Percentiles rank a stretch among this genome's conserved stretches.
These are phyloP conservation scores for Catharus bicknelli DNA, from an alignment of 2,113 vertebrate species.

Conservation along the genomic window DNA sequence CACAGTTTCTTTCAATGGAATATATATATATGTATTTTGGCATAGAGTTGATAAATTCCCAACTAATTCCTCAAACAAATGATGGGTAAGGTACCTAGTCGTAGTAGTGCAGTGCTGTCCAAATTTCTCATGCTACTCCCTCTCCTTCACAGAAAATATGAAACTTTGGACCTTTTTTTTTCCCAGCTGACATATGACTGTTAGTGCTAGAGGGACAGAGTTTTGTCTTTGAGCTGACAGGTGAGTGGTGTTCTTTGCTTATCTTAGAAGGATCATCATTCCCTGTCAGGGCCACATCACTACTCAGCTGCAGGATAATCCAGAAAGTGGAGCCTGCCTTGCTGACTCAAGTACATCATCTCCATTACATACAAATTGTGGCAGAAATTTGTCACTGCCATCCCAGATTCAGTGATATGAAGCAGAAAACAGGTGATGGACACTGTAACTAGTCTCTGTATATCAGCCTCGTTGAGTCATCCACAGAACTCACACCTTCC, in stretches of 20 bases:
- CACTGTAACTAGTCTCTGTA: not conserved
- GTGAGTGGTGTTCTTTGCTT: not conserved
- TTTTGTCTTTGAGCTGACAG: not conserved
- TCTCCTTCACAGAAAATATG: not conserved
- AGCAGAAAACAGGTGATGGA: not conserved
- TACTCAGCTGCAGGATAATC: not conserved
- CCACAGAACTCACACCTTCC: rapidly evolving
- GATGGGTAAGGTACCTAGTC: not conserved
- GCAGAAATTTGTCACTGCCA: not conserved
- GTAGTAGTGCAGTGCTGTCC: not conserved
- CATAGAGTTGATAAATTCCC: not conserved
- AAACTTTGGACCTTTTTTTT: not conserved
- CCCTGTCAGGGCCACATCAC: not conserved
- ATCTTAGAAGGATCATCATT: not conserved
- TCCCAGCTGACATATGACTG: not conserved
- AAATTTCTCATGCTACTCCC: not conserved
- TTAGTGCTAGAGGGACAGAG: not conserved
- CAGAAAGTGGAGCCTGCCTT: not conserved
- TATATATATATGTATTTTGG: not conserved
- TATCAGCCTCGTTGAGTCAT: not conserved
- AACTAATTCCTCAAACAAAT: not conserved
- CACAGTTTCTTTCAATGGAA: not conserved
- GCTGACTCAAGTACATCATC: not conserved
- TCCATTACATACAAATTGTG: not conserved
- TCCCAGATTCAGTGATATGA: not conserved